These are phyloP conservation scores for Antrozous pallidus DNA, from an alignment of 2,797 vertebrate species.

Conservation along the genomic window DNA sequence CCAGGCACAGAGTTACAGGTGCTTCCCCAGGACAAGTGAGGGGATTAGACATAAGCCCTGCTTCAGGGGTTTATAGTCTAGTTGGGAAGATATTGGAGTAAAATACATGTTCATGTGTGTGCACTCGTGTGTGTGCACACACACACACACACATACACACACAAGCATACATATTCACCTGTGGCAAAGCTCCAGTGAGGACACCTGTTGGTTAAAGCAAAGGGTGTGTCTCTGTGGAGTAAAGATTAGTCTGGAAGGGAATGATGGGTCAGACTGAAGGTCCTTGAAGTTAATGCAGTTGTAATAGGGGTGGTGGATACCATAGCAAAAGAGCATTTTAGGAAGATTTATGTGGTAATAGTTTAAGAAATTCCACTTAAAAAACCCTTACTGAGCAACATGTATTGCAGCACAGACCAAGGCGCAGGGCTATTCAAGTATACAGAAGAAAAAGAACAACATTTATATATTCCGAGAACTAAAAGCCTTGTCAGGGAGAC, in stretches of 20 bases:
- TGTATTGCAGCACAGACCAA: neutral
- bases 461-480: neutral
- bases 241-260: neutral
- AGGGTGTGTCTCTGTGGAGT: neutral
- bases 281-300: conserved; percentile 52
- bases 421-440: neutral
- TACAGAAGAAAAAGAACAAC: neutral
- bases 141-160: neutral
- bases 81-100: neutral
- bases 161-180: neutral
- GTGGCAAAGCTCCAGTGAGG: neutral
- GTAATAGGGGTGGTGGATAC: neutral
- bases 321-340: conserved; percentile 50
- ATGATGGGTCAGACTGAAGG: conserved; percentile 31
- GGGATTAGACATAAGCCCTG: neutral
- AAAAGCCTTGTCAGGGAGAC: neutral
- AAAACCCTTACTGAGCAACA: conserved; percentile 11
- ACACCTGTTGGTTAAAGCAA: conserved; percentile 5
- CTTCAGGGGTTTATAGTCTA: neutral
- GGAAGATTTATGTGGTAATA: conserved; percentile 22
- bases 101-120: neutral
- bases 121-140: too few species aligned
- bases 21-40: neutral
- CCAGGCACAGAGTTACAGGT: neutral
- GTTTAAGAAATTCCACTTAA: conserved; percentile 41